Evolutionary conservation across 2,797 vertebrate genomes (phyloP).

Genomic region (Lutjanus campechanus): DNA sequence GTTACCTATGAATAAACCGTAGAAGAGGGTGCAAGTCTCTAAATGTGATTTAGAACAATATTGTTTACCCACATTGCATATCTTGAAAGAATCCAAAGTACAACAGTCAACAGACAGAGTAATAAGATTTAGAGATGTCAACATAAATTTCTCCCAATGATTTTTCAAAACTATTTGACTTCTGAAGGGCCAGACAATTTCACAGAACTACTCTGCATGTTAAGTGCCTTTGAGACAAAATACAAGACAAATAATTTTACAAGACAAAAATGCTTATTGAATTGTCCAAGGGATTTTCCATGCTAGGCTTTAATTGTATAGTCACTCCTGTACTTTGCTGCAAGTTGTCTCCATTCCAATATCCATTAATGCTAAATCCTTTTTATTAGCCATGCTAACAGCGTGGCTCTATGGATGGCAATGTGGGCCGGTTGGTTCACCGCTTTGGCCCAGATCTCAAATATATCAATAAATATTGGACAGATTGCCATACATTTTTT

Average conservation of each 20-base stretch:
- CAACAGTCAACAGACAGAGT: constrained; percentile 23
- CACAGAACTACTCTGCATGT: constrained; percentile 16
- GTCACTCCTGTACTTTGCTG: constrained; percentile 2
- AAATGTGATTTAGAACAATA: constrained; percentile 61
- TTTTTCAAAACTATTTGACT: constrained; percentile 27
- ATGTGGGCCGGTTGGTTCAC: background rate
- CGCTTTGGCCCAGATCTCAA: background rate
- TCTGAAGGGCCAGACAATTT: constrained; percentile 1
- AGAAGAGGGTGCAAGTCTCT: no score
- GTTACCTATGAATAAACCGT: no score
- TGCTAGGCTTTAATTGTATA: constrained; percentile 7
- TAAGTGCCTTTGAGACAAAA: constrained; percentile 39
- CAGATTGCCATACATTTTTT: background rate
- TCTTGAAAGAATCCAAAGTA: constrained; percentile 40
- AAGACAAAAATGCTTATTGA: constrained; percentile 15
- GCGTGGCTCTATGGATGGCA: background rate
- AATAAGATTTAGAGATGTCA: constrained; percentile 66
- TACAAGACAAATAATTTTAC: constrained; percentile 20
- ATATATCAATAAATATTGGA: background rate
- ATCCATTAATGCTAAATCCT: background rate
- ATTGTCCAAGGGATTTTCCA: constrained; percentile 27
- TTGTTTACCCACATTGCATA: constrained; percentile 55
- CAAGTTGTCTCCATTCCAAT: background rate
- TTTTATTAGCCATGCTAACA: background rate
- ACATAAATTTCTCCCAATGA: constrained; percentile 28